These are phyloP conservation scores for Eucriotettix oculatus DNA, from an alignment of 2,888 invertebrate species.

Conservation along the genomic window DNA sequence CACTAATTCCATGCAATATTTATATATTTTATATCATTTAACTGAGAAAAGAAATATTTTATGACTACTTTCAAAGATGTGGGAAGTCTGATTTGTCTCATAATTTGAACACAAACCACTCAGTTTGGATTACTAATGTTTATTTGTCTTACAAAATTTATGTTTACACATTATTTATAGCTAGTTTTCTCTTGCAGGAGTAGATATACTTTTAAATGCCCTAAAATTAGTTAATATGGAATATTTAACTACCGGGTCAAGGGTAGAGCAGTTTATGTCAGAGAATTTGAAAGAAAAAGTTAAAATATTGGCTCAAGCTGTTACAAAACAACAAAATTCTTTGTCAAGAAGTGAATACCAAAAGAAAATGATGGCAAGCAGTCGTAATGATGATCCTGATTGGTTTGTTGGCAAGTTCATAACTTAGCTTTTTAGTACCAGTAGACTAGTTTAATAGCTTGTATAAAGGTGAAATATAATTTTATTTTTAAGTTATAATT, in stretches of 20 bases:
- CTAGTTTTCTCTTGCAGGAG: conserved; percentile 30
- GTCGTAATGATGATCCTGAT: conserved; percentile 48
- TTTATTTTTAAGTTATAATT: no score
- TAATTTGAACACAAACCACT: no score
- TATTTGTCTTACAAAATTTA: not conserved
- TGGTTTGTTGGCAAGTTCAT: conserved; percentile 54
- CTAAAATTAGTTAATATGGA: conserved; percentile 49
- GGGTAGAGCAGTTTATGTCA: conserved; percentile 56
- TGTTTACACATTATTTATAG: not conserved
- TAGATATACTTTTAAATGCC: conserved; percentile 52
- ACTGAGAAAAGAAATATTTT: no score
- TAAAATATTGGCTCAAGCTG: conserved; percentile 25
- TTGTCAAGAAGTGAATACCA: not conserved
- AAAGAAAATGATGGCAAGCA: conserved; percentile 28
- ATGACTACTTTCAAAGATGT: no score
- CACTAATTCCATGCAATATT: no score
- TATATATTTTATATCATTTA: no score
- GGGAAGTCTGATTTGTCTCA: no score
- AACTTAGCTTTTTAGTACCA: no score
- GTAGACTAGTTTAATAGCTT: no score
- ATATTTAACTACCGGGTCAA: conserved; percentile 49
- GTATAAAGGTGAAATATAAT: no score
- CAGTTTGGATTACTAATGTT: not conserved
- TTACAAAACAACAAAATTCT: conserved; percentile 12
- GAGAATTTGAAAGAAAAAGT: conserved; percentile 44